phyloP scores from a whole-genome alignment of 2,888 invertebrate species.

The Peribatodes rhomboidaria region DNA sequence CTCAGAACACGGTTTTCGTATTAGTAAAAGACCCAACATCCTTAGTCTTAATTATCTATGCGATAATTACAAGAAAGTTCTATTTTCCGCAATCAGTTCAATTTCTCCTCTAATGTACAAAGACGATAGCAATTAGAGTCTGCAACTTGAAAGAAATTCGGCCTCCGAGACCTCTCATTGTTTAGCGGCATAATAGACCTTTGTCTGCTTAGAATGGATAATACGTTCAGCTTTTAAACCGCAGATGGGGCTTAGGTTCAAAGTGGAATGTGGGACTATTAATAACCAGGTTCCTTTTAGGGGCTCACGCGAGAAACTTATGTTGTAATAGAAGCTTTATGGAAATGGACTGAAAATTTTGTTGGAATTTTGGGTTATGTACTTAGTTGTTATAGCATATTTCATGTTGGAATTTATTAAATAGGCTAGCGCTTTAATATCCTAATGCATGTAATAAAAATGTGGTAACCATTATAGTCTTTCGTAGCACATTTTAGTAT shows the following conservation, averaged over 20 bases:
- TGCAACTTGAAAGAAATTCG: conserved; percentile 66
- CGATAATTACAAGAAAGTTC: conserved; percentile 3
- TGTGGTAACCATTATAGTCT: too few species aligned
- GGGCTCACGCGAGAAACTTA: conserved; percentile 18
- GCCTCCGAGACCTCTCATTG: conserved; percentile 55
- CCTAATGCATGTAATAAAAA: too few species aligned
- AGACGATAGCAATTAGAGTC: conserved; percentile 64
- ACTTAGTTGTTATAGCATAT: not conserved
- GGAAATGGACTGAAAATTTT: not conserved
- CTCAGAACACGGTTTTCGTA: too few species aligned
- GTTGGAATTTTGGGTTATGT: not conserved
- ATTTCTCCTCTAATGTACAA: conserved; percentile 44
- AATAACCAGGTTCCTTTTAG: conserved; percentile 35
- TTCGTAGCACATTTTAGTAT: too few species aligned
- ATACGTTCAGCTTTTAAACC: conserved; percentile 47
- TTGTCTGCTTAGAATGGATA: conserved; percentile 52
- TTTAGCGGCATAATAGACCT: conserved; percentile 59
- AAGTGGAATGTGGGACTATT: conserved; percentile 39
- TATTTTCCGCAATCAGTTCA: conserved; percentile 39
- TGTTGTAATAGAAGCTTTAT: conserved; percentile 17
- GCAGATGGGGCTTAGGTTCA: conserved; percentile 36
- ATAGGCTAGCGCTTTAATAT: too few species aligned
- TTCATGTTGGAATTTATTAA: too few species aligned
- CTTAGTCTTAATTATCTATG: not conserved
- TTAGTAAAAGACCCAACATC: too few species aligned